phyloP scores from a whole-genome alignment of 2,888 invertebrate genomes.

The Pimpla rufipes region DNA sequence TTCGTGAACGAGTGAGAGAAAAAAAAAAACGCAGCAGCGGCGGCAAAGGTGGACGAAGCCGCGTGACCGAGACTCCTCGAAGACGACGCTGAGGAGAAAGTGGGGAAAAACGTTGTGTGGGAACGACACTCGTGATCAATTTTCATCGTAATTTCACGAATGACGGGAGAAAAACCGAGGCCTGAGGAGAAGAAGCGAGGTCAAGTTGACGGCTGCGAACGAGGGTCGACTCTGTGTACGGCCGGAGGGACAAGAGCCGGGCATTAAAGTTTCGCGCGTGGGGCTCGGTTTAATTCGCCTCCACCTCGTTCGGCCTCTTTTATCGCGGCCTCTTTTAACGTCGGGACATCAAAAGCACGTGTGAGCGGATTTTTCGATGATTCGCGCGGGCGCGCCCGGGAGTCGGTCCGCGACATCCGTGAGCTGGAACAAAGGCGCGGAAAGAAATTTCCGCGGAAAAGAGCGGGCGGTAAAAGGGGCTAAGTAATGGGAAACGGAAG shows the following conservation, averaged over 20 bases:
- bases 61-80: conserved; percentile 3
- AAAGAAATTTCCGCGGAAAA: neutral
- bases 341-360: conserved; percentile 10
- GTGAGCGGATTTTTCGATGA: conserved; percentile 11
- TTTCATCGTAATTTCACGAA: neutral
- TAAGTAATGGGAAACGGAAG: neutral
- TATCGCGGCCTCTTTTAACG: neutral
- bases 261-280: neutral
- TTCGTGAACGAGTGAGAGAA: neutral
- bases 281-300: neutral
- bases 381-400: neutral
- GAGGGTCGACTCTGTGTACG: neutral
- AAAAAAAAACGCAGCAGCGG: neutral
- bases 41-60: neutral
- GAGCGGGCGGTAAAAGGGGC: too few relatives aligned
- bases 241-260: neutral
- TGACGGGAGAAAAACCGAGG: too few relatives aligned
- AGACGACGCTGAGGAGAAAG: neutral
- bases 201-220: neutral
- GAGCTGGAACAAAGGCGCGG: neutral
- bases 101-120: neutral
- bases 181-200: neutral
- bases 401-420: neutral
- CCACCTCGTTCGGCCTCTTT: neutral
- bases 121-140: neutral